These are phyloP conservation scores for Paradisaea rubra DNA, from an alignment of 2,113 vertebrate species.

Conservation along the genomic window DNA sequence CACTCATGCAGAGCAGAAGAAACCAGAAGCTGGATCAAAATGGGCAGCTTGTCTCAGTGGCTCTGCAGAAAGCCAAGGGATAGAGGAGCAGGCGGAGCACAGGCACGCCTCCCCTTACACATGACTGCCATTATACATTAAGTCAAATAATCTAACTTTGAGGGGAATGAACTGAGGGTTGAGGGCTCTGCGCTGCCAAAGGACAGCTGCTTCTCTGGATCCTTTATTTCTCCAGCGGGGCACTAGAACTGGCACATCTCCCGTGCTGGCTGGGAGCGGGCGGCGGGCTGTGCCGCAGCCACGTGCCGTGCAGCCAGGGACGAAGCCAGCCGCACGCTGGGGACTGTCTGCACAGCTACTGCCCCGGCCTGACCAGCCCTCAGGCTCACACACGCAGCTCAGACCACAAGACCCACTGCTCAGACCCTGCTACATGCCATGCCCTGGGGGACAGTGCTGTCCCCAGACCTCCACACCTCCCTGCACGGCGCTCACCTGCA, in stretches of 20 bases:
- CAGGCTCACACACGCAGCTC: accelerated
- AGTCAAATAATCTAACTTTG: neutral
- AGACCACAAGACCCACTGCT: neutral
- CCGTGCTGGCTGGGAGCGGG: accelerated
- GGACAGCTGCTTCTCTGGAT: neutral
- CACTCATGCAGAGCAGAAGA: neutral
- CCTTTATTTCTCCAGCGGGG: neutral
- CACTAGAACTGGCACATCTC: neutral
- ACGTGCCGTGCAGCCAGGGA: accelerated
- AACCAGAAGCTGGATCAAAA: neutral
- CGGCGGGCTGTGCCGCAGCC: accelerated
- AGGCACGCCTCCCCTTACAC: neutral
- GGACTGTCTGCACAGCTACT: accelerated
- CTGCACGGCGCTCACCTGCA: accelerated
- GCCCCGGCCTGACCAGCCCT: no score
- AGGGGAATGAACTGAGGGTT: neutral
- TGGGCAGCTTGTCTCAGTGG: neutral
- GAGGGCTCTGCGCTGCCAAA: neutral
- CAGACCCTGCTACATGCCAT: neutral
- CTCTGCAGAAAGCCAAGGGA: neutral
- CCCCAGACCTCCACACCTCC: neutral
- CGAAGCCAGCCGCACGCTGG: accelerated
- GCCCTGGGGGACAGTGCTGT: neutral
- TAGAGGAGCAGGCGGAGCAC: neutral
- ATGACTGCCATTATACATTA: neutral